Percentiles rank a stretch among this genome's conserved stretches.
phyloP scores from a whole-genome alignment of 2,888 invertebrate species.

The Dinocampus coccinellae region DNA sequence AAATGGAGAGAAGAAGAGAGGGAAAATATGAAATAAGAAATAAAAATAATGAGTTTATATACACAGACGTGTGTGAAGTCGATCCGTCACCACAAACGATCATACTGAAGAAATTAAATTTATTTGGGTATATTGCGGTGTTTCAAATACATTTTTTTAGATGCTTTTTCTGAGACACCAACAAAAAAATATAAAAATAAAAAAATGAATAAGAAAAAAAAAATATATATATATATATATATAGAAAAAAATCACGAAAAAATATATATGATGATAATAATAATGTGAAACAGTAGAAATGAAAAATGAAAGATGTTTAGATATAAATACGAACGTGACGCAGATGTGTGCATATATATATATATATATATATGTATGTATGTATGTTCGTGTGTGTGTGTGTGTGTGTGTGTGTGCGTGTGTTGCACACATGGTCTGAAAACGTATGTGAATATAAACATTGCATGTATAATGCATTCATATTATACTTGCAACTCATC shows the following conservation, averaged over 20 bases:
- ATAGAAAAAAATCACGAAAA: too few relatives aligned
- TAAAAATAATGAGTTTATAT: conserved; percentile 11
- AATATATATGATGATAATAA: too few relatives aligned
- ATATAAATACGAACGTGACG: neutral
- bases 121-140: conserved; percentile 45
- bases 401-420: neutral
- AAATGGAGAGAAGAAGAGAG: neutral
- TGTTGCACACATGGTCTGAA: conserved; percentile 44
- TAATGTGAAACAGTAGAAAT: too few relatives aligned
- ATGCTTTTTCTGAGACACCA: neutral
- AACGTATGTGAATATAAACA: conserved; percentile 36
- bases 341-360: neutral
- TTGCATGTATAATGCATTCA: neutral
- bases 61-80: conserved; percentile 29
- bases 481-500: conserved; percentile 32
- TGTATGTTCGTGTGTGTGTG: conserved; percentile 14
- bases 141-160: conserved; percentile 16
- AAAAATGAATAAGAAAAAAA: conserved; percentile 25
- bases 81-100: conserved; percentile 54
- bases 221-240: neutral
- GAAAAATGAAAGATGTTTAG: neutral
- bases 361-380: neutral
- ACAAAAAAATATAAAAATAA: conserved; percentile 31
- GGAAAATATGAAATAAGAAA: conserved; percentile 7
- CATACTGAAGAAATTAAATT: conserved; percentile 64